Conservation (phyloP, 2,113 vertebrate genomes). For the Saccopteryx leptura region DNA sequence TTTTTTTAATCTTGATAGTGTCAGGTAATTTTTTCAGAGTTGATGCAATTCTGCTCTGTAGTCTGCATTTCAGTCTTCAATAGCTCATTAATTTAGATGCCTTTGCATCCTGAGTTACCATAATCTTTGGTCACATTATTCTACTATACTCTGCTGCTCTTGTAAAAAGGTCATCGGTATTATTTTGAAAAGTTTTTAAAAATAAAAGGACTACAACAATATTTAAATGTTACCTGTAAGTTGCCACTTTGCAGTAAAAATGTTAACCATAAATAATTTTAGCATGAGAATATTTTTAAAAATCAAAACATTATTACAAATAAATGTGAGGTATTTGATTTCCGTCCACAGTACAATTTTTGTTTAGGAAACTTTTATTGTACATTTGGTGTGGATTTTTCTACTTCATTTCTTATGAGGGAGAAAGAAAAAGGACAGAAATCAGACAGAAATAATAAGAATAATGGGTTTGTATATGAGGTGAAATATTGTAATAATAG, state of each 20-base stretch:
- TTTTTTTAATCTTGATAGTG: too few species aligned
- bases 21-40: not conserved
- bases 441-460: not conserved
- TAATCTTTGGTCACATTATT: not conserved
- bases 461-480: not conserved
- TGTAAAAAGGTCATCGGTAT: not conserved
- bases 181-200: not conserved
- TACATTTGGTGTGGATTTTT: not conserved
- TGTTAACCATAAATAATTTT: not conserved
- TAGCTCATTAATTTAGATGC: not conserved
- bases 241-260: not conserved
- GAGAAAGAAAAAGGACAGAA: not conserved
- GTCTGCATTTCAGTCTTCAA: not conserved
- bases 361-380: not conserved
- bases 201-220: not conserved
- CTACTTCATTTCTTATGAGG: not conserved
- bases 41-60: not conserved
- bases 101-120: not conserved
- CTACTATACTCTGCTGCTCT: too few species aligned
- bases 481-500: not conserved
- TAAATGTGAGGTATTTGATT: not conserved
- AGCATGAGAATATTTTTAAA: not conserved
- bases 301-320: not conserved
- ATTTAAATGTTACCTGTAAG: not conserved
- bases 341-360: not conserved